Conservation (phyloP, 2,113 vertebrate genomes). For the Catharus minimus region DNA sequence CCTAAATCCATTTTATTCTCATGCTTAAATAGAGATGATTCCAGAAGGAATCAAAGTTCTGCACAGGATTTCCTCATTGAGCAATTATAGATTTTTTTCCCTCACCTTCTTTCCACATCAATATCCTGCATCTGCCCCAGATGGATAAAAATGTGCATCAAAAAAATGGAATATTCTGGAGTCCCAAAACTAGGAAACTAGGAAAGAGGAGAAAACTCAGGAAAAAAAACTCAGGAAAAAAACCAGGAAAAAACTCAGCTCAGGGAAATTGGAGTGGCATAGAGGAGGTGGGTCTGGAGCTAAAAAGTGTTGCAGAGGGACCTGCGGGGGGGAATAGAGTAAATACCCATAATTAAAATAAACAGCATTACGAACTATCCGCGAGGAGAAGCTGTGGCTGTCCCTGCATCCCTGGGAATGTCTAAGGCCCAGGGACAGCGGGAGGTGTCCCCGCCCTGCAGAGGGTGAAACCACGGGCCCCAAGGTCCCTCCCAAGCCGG, state of each 20-base stretch:
- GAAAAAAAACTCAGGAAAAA: too few relatives aligned
- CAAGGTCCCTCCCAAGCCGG: neutral
- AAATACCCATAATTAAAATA: neutral
- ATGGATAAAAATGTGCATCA: neutral
- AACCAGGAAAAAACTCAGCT: neutral
- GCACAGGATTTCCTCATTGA: neutral
- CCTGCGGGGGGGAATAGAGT: neutral
- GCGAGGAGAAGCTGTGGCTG: neutral
- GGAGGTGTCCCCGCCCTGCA: fast-evolving
- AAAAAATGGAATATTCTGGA: neutral
- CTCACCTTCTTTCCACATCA: neutral
- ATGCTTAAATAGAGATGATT: neutral
- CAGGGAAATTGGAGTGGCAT: neutral
- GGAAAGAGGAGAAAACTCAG: too few relatives aligned
- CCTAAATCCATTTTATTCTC: neutral
- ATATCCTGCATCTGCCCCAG: neutral
- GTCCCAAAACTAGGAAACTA: neutral
- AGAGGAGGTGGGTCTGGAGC: neutral
- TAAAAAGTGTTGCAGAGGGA: neutral
- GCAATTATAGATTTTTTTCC: neutral
- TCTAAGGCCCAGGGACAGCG: fast-evolving
- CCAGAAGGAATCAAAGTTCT: neutral
- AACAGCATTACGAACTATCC: too few relatives aligned
- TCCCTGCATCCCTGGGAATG: too few relatives aligned
- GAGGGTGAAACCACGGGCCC: fast-evolving